A percentile compares a stretch with the other conserved stretches of the same genome.
phyloP scores from a whole-genome alignment of 2,113 vertebrate genomes.

The Salvator merianae region DNA sequence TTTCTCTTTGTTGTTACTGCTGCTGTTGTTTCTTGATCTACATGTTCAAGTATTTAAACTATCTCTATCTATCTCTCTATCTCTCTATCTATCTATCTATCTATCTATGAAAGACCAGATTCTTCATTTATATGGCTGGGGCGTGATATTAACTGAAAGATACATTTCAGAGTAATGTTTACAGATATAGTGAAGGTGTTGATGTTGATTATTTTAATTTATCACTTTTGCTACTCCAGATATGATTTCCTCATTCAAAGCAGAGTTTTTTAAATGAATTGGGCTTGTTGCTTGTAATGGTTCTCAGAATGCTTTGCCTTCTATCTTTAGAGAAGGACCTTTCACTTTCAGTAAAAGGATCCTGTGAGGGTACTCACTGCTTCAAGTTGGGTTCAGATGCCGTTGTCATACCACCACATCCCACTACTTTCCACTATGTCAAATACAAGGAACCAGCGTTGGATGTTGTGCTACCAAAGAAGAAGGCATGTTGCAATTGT shows the following conservation, averaged over 20 bases:
- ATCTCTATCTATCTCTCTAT: too few relatives aligned
- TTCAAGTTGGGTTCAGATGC: conserved; percentile 23
- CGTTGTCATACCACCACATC: background rate
- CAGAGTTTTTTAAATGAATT: background rate
- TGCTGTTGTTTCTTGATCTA: too few relatives aligned
- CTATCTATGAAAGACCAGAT: too few relatives aligned
- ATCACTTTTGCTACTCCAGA: too few relatives aligned
- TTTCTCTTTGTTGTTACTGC: too few relatives aligned
- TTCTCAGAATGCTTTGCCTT: background rate
- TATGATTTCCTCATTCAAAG: background rate
- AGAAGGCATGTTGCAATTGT: conserved; percentile 49
- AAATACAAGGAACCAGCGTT: conserved; percentile 59
- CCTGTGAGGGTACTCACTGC: conserved; percentile 68
- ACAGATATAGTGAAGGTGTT: too few relatives aligned
- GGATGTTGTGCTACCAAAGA: conserved; percentile 66
- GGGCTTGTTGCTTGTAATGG: background rate
- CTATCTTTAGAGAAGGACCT: conserved; percentile 68
- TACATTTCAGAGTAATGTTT: too few relatives aligned
- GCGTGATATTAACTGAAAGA: too few relatives aligned
- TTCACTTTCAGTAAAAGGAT: conserved; percentile 77
- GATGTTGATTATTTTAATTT: too few relatives aligned
- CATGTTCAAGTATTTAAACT: too few relatives aligned
- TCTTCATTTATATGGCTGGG: too few relatives aligned
- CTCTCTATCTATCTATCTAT: too few relatives aligned
- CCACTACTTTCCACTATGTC: conserved; percentile 77